These are phyloP conservation scores for Dinoponera quadriceps DNA, from an alignment of 1,140 invertebrate species.

Conservation along the genomic window DNA sequence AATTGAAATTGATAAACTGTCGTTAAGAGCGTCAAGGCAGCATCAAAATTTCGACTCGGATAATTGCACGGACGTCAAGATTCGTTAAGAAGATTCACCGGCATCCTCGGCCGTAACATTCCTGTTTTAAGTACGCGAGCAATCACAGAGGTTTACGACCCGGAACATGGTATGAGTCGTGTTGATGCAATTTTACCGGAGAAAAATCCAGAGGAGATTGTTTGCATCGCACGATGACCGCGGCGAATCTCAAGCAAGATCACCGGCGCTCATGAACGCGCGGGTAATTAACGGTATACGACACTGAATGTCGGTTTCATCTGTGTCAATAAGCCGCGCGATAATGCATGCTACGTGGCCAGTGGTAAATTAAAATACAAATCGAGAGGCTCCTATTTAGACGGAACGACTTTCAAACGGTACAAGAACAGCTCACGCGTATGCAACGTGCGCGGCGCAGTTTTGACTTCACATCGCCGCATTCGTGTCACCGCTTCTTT, in stretches of 20 bases:
- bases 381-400: background rate
- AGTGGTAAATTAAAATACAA: background rate
- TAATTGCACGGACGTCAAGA: no score
- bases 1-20: no score
- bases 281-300: slow-evolving; percentile 32
- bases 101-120: background rate
- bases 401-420: background rate
- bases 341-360: background rate
- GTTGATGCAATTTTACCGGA: slow-evolving; percentile 15
- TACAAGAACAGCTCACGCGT: background rate
- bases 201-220: slow-evolving; percentile 2
- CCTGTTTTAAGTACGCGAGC: background rate
- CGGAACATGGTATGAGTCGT: background rate
- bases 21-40: no score
- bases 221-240: background rate
- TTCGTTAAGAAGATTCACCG: background rate
- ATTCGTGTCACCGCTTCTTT: background rate
- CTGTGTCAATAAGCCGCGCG: slow-evolving; percentile 26
- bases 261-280: background rate
- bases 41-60: no score
- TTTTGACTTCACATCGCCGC: background rate
- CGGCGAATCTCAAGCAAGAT: background rate
- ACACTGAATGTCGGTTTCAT: slow-evolving; percentile 11
- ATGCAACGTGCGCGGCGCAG: no score
- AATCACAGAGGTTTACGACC: background rate